Evolutionary conservation across 1,140 invertebrate genomes (phyloP).

Genomic region (Drosophila orosa): DNA sequence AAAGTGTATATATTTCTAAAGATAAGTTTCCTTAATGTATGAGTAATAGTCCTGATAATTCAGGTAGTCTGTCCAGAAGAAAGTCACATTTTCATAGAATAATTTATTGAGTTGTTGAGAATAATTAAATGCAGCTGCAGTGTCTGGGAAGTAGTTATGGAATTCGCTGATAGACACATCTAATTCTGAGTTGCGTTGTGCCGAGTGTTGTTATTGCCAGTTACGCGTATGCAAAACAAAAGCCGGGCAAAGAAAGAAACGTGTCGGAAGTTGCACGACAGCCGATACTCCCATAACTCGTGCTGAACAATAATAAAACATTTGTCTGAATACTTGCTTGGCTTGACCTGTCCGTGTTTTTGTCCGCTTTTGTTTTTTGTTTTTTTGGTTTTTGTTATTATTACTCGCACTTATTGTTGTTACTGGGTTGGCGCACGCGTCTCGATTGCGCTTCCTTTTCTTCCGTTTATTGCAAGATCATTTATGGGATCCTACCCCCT

Average conservation of each 20-base stretch:
- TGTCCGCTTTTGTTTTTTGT: neutral
- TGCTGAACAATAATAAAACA: slow-evolving; percentile 62
- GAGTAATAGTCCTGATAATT: neutral
- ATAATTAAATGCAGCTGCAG: slow-evolving; percentile 10
- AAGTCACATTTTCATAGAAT: neutral
- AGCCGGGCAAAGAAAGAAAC: slow-evolving; percentile 42
- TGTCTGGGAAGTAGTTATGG: slow-evolving; percentile 33
- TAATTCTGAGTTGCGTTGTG: slow-evolving; percentile 16
- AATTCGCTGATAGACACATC: slow-evolving; percentile 57
- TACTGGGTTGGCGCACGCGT: slow-evolving; percentile 19
- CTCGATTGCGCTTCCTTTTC: slow-evolving; percentile 48
- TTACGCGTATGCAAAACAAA: slow-evolving; percentile 54
- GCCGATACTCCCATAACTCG: slow-evolving; percentile 59
- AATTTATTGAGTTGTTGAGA: slow-evolving; percentile 18
- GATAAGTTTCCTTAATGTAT: neutral
- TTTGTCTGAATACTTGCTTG: slow-evolving; percentile 56
- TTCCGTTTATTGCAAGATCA: slow-evolving; percentile 72
- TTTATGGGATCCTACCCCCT: slow-evolving; percentile 30
- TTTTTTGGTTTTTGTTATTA: slow-evolving; percentile 5
- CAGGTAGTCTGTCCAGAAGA: neutral
- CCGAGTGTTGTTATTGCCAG: slow-evolving; percentile 24
- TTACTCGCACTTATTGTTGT: slow-evolving; percentile 2
- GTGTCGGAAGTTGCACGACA: slow-evolving; percentile 78
- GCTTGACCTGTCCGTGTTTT: slow-evolving; percentile 56
- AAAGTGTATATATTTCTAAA: no score